A percentile compares a stretch with the other conserved stretches of the same genome.
Conservation (phyloP, 2,797 vertebrate species). For the Coluber constrictor region DNA sequence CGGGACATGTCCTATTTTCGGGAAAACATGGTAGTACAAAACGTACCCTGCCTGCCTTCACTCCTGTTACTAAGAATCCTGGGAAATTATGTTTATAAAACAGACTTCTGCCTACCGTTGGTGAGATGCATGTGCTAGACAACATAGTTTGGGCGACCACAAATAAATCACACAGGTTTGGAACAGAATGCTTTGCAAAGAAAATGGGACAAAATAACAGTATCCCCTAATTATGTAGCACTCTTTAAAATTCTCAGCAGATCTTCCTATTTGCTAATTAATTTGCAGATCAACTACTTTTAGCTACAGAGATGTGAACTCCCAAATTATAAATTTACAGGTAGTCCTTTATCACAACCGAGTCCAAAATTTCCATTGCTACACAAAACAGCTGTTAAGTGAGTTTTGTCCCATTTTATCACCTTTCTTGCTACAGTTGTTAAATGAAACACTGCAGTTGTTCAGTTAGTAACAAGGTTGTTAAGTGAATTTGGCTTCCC, state of each 20-base stretch:
- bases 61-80: background rate
- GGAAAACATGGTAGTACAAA: background rate
- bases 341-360: background rate
- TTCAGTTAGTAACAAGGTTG: background rate
- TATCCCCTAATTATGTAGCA: conserved; percentile 10
- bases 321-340: background rate
- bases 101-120: background rate
- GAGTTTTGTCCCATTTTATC: background rate
- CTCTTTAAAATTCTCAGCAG: background rate
- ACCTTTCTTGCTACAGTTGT: background rate
- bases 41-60: background rate
- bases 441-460: background rate
- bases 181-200: background rate
- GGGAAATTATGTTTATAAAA: background rate
- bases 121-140: background rate
- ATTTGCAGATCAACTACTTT: background rate
- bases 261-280: background rate
- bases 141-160: background rate
- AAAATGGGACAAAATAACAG: background rate
- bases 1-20: no score
- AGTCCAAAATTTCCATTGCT: background rate
- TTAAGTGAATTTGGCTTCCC: background rate
- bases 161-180: background rate
- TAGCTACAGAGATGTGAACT: background rate
- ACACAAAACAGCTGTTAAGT: background rate